A percentile compares a stretch with the other conserved stretches of the same genome.
These are phyloP conservation scores for Drosophila borborema DNA, from an alignment of 2,888 invertebrate species.

Conservation along the genomic window DNA sequence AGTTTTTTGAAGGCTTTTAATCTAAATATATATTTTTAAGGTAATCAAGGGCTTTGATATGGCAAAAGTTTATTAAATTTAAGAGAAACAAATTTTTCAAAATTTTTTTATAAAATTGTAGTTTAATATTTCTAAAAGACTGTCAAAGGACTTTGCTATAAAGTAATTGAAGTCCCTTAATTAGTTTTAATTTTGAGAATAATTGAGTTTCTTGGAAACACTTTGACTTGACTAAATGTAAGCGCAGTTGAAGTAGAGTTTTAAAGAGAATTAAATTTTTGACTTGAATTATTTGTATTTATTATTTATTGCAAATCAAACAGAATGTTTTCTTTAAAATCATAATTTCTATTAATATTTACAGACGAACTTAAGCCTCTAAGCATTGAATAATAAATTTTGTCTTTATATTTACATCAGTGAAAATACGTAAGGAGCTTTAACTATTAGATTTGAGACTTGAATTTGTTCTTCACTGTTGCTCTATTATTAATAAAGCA, in stretches of 20 bases:
- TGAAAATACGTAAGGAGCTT: not conserved
- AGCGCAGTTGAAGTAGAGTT: not conserved
- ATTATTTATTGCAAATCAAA: not conserved
- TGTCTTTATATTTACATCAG: not conserved
- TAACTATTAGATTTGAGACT: not conserved
- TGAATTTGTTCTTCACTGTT: not conserved
- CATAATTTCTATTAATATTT: not conserved
- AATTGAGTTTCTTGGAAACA: not conserved
- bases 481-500: no score
- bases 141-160: not conserved
- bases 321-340: not conserved
- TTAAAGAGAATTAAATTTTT: not conserved
- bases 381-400: not conserved
- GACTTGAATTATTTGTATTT: not conserved
- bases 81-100: not conserved
- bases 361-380: not conserved
- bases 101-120: not conserved
- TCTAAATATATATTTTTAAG: not conserved
- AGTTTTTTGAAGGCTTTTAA: not conserved
- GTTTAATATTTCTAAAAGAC: no score
- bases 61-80: not conserved
- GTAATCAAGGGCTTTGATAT: not conserved
- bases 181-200: not conserved
- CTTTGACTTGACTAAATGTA: not conserved
- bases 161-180: not conserved